Conservation (phyloP, 2,797 vertebrate species). For the Pitangus sulphuratus region DNA sequence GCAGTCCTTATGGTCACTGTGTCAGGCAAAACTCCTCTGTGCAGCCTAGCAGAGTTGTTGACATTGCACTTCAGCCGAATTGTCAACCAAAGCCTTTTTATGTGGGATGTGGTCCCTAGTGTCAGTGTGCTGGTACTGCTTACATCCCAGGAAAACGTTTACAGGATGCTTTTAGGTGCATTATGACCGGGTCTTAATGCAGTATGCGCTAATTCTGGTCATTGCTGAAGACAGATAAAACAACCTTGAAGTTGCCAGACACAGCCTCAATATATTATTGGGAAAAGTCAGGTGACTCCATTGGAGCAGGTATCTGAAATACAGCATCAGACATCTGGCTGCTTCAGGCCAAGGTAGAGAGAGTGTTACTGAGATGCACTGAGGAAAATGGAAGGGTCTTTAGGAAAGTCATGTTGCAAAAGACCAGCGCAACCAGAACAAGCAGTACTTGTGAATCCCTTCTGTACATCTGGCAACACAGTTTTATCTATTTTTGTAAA, state of each 20-base stretch:
- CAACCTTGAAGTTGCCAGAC: neutral
- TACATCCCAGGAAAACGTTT: neutral
- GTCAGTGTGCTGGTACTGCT: constrained; percentile 21
- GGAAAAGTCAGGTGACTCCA: neutral
- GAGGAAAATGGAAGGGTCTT: neutral
- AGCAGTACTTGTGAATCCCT: neutral
- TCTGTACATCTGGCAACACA: neutral
- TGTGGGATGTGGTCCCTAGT: constrained; percentile 14
- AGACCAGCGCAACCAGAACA: neutral
- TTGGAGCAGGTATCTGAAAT: neutral
- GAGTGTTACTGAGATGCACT: neutral
- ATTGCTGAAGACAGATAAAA: neutral
- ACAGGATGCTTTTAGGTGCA: neutral
- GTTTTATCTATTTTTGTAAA: neutral
- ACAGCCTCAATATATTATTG: neutral
- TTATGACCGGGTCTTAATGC: neutral
- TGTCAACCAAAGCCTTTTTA: neutral
- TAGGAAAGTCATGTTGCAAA: neutral
- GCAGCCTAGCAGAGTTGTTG: constrained; percentile 23
- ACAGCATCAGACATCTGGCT: neutral
- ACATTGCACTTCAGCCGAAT: constrained; percentile 21
- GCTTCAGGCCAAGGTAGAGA: neutral
- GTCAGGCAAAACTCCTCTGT: neutral
- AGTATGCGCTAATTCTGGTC: neutral
- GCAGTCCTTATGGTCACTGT: neutral